Evolutionary conservation across 1,140 invertebrate species (phyloP).

Genomic region (Nymphalis io): DNA sequence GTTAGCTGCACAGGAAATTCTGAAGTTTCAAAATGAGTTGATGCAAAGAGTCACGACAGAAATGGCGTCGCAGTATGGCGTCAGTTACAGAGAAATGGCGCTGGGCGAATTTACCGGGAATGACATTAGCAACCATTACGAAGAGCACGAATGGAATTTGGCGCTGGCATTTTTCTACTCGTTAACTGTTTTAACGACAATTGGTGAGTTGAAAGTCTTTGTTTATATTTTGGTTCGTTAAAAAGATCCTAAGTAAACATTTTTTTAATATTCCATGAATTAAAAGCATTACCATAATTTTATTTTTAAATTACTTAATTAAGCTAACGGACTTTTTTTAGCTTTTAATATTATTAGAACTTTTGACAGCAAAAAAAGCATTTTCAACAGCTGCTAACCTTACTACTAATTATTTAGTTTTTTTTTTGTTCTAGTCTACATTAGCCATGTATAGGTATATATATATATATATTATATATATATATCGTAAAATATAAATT

Average conservation of each 20-base stretch:
- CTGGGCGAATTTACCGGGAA: slow-evolving; percentile 70
- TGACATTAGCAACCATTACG: slow-evolving; percentile 69
- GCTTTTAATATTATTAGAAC: too few relatives aligned
- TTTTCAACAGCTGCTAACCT: too few relatives aligned
- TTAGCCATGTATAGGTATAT: too few relatives aligned
- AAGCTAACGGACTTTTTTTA: too few relatives aligned
- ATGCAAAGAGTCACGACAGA: slow-evolving; percentile 90
- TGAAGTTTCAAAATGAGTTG: slow-evolving; percentile 88
- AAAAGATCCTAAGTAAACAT: not conserved
- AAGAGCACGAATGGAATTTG: slow-evolving; percentile 93
- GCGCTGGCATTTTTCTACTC: slow-evolving; percentile 97
- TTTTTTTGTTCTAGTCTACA: too few relatives aligned
- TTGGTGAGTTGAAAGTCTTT: slow-evolving; percentile 86
- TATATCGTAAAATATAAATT: too few relatives aligned
- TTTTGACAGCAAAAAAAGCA: too few relatives aligned
- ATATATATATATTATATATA: not conserved
- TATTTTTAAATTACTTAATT: too few relatives aligned
- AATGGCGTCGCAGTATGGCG: slow-evolving; percentile 81
- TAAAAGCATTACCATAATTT: too few relatives aligned
- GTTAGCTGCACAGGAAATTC: slow-evolving; percentile 77
- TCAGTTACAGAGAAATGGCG: slow-evolving; percentile 79
- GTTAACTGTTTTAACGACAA: slow-evolving; percentile 96
- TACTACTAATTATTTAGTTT: too few relatives aligned
- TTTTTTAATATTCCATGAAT: too few relatives aligned
- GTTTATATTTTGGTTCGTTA: not conserved